phyloP scores from a whole-genome alignment of 2,888 invertebrate species.

The Monochamus alternatus region DNA sequence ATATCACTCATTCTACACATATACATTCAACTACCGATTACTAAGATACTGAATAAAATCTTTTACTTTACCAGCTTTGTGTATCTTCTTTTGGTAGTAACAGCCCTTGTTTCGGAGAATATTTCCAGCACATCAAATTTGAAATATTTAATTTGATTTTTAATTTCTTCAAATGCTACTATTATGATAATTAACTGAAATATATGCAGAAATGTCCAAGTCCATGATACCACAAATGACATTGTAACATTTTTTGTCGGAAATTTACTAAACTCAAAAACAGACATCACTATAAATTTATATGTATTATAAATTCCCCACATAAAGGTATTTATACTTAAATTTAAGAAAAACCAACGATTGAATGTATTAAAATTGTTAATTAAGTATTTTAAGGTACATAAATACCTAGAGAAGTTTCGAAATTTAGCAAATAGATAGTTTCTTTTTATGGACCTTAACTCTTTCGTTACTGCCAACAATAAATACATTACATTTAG shows the following conservation, averaged over 20 bases:
- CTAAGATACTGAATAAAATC: background rate
- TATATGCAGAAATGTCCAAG: conserved; percentile 40
- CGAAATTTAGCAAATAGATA: conserved; percentile 1
- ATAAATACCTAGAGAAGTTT: conserved; percentile 2
- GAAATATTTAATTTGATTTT: conserved; percentile 32
- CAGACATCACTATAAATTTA: conserved; percentile 42
- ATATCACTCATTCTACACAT: no score
- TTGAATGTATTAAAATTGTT: conserved; percentile 34
- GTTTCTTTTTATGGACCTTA: conserved; percentile 24
- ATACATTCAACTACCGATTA: no score
- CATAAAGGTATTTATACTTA: conserved; percentile 44
- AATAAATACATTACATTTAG: conserved; percentile 37
- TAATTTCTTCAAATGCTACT: conserved; percentile 25
- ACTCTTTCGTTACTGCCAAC: conserved; percentile 11
- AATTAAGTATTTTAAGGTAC: conserved; percentile 14
- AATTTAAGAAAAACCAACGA: conserved; percentile 41
- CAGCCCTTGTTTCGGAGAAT: background rate
- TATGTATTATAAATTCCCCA: conserved; percentile 49
- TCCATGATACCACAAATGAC: conserved; percentile 39
- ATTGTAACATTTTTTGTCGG: conserved; percentile 44
- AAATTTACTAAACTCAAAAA: conserved; percentile 41
- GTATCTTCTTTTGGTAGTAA: conserved; percentile 10
- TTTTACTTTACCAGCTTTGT: conserved; percentile 24
- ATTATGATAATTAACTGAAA: conserved; percentile 42
- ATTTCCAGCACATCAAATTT: conserved; percentile 5